Evolutionary conservation across 2,888 invertebrate genomes (phyloP).

Genomic region (Melinaea menophilus): DNA sequence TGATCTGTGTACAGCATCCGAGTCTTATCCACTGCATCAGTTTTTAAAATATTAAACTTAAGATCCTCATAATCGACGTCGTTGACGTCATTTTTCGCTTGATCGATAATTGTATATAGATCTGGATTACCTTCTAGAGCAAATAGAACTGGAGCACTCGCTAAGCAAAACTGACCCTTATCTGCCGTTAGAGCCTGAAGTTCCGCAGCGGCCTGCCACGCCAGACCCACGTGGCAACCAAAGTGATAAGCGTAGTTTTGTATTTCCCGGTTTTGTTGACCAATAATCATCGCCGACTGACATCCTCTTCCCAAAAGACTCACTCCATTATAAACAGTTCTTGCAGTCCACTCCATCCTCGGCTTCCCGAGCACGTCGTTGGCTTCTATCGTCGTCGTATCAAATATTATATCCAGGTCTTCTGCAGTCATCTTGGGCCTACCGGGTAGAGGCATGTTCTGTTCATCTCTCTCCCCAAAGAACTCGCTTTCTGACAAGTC

Average conservation of each 20-base stretch:
- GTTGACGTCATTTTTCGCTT: slow-evolving; percentile 81
- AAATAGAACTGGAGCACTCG: slow-evolving; percentile 90
- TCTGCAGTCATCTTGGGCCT: slow-evolving; percentile 68
- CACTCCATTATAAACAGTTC: slow-evolving; percentile 84
- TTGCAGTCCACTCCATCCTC: slow-evolving; percentile 83
- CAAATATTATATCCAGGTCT: slow-evolving; percentile 59
- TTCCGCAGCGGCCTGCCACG: slow-evolving; percentile 84
- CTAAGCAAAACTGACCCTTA: slow-evolving; percentile 83
- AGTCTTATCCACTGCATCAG: slow-evolving; percentile 66
- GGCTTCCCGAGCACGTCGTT: slow-evolving; percentile 77
- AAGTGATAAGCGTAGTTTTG: slow-evolving; percentile 87
- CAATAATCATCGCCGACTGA: slow-evolving; percentile 86
- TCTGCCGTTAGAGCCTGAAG: slow-evolving; percentile 71
- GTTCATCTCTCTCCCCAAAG: slow-evolving; percentile 84
- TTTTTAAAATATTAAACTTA: slow-evolving; percentile 70
- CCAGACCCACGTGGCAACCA: slow-evolving; percentile 88
- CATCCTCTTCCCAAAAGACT: slow-evolving; percentile 84
- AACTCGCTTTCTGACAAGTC: slow-evolving; percentile 92
- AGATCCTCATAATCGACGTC: slow-evolving; percentile 82
- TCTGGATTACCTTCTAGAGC: slow-evolving; percentile 87
- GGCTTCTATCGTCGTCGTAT: slow-evolving; percentile 57
- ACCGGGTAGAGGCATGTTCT: slow-evolving; percentile 85
- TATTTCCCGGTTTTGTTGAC: slow-evolving; percentile 81
- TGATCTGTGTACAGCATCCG: slow-evolving; percentile 64
- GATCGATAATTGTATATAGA: slow-evolving; percentile 80